phyloP scores from a whole-genome alignment of 2,888 invertebrate species.

The Drosophila parthenogenetica region DNA sequence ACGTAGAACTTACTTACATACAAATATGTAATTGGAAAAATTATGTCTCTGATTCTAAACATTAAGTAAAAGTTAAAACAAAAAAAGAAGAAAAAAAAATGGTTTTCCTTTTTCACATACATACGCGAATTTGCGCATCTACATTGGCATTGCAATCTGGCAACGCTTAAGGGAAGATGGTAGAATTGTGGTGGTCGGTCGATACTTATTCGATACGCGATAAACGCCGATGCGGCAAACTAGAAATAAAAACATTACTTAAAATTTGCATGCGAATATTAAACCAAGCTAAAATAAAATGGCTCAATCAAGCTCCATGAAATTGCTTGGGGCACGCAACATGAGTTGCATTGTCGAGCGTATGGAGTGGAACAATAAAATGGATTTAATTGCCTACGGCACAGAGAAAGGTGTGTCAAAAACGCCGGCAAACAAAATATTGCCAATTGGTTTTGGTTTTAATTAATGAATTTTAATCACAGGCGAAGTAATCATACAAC shows the following conservation, averaged over 20 bases:
- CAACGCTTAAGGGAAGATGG: slow-evolving; percentile 21
- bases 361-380: slow-evolving; percentile 97
- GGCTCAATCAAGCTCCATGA: slow-evolving; percentile 83
- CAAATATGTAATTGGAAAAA: slow-evolving; percentile 45
- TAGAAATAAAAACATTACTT: neutral
- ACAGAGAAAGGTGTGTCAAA: slow-evolving; percentile 90
- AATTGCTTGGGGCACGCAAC: slow-evolving; percentile 83
- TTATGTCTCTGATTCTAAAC: slow-evolving; percentile 9
- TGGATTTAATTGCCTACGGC: slow-evolving; percentile 96
- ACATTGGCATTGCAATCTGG: slow-evolving; percentile 21
- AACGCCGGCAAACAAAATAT: neutral
- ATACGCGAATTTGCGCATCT: neutral
- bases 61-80: slow-evolving; percentile 3
- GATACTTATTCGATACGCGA: slow-evolving; percentile 42
- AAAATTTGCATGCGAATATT: neutral
- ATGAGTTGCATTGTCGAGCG: slow-evolving; percentile 87
- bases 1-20: slow-evolving; percentile 31
- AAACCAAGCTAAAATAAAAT: slow-evolving; percentile 50
- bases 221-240: neutral
- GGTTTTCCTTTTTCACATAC: neutral
- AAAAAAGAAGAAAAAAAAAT: neutral
- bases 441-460: neutral
- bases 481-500: slow-evolving; percentile 95
- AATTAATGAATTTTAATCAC: neutral
- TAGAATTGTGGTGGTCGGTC: slow-evolving; percentile 8